Evolutionary conservation across 1,140 invertebrate genomes (phyloP), one percentile per base, ranked within the genome.

Genomic region (Alviniconcha marisindica): DNA sequence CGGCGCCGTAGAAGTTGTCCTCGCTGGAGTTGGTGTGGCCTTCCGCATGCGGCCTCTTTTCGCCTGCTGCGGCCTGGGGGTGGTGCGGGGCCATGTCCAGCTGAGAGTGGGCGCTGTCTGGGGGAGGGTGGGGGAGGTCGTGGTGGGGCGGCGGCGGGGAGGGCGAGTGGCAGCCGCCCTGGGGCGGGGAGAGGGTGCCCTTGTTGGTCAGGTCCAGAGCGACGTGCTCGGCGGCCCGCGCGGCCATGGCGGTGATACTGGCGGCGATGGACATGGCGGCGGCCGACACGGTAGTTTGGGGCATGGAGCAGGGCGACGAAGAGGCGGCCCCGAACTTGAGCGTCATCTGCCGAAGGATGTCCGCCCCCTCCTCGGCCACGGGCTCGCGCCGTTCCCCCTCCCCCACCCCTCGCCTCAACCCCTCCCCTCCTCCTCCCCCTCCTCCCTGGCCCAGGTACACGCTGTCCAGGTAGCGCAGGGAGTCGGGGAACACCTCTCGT

Each of bases 271-370:
- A 88, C 28, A 91, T 87, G 63, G 90, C 90, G 18, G 91, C 86
- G 24, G 91, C 83, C 21, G 81, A 33, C 24, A 38, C 21, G n/a
- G 33, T 24, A 33, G 33, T 42, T 15, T 31, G 4, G 10, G 78
- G 31, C 2, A 31, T 5, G 0, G 60, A 33, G n/a, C n/a, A n/a
- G n/a, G n/a, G 2, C 15, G 33, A 0, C 10, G 60, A 63, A 15
- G 56, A 28, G 4, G 21, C 82, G 21, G 60, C 74, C n/a, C 87
- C 87, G 86, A 87, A 88, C 80, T 89, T 89, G 28, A 89, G 83
- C 7, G 88, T 87, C 88, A 88, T 87, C 80, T 89, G 86, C 28
- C 86, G 86, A 10, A 89, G 48, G 42, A 88, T 89, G 69, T 88
- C 86, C 15, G 83, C 86, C 15, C 82, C 83, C 21, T 83, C 85